phyloP scores from a whole-genome alignment of 2,888 invertebrate species.

The Prosapia bicincta region DNA sequence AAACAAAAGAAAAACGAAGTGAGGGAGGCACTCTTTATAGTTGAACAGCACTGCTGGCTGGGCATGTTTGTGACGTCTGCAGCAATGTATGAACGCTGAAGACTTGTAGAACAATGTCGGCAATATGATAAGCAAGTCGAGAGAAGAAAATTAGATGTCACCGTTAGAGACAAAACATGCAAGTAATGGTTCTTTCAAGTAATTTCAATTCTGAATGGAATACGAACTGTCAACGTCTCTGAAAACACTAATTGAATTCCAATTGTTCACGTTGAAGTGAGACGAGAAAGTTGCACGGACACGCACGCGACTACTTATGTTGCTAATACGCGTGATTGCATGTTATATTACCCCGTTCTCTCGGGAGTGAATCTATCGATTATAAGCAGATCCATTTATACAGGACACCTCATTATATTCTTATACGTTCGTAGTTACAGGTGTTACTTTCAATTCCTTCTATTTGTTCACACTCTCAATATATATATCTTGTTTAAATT shows the following conservation, averaged over 20 bases:
- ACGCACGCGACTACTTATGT: too few relatives aligned
- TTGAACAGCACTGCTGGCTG: neutral
- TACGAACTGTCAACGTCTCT: neutral
- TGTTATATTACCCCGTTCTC: too few relatives aligned
- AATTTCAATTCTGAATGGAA: neutral
- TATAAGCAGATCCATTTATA: too few relatives aligned
- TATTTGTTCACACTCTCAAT: too few relatives aligned
- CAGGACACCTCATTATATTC: too few relatives aligned
- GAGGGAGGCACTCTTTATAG: neutral
- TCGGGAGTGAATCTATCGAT: too few relatives aligned
- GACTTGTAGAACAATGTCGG: neutral
- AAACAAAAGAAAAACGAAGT: neutral
- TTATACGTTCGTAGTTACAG: too few relatives aligned
- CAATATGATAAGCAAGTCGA: neutral
- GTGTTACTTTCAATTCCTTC: too few relatives aligned
- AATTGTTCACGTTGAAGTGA: too few relatives aligned
- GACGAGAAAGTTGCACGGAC: too few relatives aligned
- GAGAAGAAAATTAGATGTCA: neutral
- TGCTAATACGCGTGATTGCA: too few relatives aligned
- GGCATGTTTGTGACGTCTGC: neutral
- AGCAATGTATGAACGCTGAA: neutral
- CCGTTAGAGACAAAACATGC: neutral
- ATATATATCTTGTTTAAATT: too few relatives aligned
- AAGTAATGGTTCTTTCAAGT: neutral
- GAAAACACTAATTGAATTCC: neutral